A percentile compares a stretch with the other conserved stretches of the same genome.
These are phyloP conservation scores for Pandemis corylana DNA, from an alignment of 2,888 invertebrate genomes.

Conservation along the genomic window DNA sequence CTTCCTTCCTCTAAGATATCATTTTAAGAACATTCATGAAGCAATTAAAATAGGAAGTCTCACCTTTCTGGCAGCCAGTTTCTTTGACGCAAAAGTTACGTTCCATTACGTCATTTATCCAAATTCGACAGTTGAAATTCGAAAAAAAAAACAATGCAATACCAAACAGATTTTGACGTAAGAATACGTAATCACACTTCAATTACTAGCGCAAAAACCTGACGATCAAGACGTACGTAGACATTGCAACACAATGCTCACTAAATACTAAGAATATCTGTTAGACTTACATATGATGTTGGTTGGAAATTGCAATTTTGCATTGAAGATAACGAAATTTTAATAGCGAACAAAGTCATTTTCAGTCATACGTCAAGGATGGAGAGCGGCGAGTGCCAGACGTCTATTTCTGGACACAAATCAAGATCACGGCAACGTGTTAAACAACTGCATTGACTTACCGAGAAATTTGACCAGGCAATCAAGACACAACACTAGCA, in stretches of 20 bases:
- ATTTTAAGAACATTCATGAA: neutral
- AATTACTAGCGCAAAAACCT: neutral
- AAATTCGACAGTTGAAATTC: neutral
- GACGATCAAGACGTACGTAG: neutral
- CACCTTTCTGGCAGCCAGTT: neutral
- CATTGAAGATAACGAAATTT: constrained; percentile 4
- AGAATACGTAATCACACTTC: constrained; percentile 14
- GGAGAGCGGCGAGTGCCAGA: constrained; percentile 68
- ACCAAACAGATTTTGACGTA: constrained; percentile 9
- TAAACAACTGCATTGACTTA: constrained; percentile 59
- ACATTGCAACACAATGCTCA: neutral
- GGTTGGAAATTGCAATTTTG: neutral
- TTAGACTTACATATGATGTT: neutral
- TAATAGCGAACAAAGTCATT: constrained; percentile 42
- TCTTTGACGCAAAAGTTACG: neutral
- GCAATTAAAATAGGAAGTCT: neutral
- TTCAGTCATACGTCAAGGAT: constrained; percentile 63
- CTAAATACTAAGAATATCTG: neutral
- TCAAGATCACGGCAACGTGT: constrained; percentile 63
- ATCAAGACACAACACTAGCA: constrained; percentile 68
- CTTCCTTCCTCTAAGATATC: neutral
- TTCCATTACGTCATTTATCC: neutral
- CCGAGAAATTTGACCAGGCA: constrained; percentile 60
- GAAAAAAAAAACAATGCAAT: neutral
- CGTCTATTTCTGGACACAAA: constrained; percentile 70